Conservation (phyloP, 1,140 invertebrate genomes). For the Drosophila bocki region DNA sequence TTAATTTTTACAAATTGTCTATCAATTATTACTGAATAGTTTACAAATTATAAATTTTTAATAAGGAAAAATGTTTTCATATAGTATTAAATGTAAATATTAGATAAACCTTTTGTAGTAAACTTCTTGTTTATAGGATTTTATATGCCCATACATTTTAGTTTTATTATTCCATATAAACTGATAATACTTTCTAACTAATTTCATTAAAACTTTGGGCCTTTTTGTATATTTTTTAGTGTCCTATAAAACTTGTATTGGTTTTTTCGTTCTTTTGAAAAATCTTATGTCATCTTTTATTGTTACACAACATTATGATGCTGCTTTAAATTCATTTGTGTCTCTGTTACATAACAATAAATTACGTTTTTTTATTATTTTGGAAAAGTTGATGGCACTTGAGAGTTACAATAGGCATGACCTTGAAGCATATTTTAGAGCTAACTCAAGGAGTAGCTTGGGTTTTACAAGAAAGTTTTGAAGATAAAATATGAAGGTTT, state of each 20-base stretch:
- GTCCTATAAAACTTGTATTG: not conserved
- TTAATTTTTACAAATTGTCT: not conserved
- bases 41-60: no score
- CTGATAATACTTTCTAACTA: not conserved
- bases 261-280: not conserved
- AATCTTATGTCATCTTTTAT: constrained; percentile 16
- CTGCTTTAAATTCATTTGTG: constrained; percentile 32
- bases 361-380: constrained; percentile 33
- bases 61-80: not conserved
- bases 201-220: not conserved
- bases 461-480: not conserved
- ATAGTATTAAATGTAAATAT: not conserved
- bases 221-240: constrained; percentile 3
- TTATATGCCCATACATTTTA: not conserved
- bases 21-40: not conserved
- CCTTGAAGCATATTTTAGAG: constrained; percentile 14
- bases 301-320: constrained; percentile 7
- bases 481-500: not conserved
- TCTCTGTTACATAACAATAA: constrained; percentile 32
- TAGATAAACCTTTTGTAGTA: no score
- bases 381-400: constrained; percentile 28
- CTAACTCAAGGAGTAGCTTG: not conserved
- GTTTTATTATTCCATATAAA: constrained; percentile 1
- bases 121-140: not conserved
- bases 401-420: constrained; percentile 19